phyloP scores from a whole-genome alignment of 2,797 vertebrate genomes.

The Esox lucius region DNA sequence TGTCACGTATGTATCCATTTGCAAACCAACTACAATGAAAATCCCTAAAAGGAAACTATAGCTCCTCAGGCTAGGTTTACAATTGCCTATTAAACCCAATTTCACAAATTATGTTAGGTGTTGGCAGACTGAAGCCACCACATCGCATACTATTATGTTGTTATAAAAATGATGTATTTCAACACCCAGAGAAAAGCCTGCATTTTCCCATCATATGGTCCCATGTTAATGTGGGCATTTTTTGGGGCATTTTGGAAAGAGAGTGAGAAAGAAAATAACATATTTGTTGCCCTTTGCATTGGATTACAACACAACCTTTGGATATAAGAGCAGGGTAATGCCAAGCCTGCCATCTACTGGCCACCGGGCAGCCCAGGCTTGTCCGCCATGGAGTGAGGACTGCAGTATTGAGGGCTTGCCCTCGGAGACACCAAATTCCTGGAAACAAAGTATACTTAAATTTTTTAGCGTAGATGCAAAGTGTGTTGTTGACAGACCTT shows the following conservation, averaged over 20 bases:
- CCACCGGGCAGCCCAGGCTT: background rate
- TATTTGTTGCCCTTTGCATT: background rate
- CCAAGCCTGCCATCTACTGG: constrained; percentile 70
- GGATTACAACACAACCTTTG: background rate
- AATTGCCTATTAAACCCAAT: too few relatives aligned
- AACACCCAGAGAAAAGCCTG: too few relatives aligned
- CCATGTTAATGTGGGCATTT: too few relatives aligned
- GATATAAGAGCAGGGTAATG: constrained; percentile 25
- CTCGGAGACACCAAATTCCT: background rate
- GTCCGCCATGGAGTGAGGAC: background rate
- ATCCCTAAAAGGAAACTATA: background rate
- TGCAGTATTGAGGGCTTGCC: background rate
- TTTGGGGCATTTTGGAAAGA: too few relatives aligned
- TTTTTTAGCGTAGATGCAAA: background rate
- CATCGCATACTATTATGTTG: too few relatives aligned
- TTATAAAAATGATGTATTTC: too few relatives aligned
- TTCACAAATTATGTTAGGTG: too few relatives aligned
- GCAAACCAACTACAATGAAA: background rate
- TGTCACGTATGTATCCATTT: background rate
- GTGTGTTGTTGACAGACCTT: constrained; percentile 8
- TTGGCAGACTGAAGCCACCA: too few relatives aligned
- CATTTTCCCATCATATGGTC: constrained; percentile 13
- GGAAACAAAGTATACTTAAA: background rate
- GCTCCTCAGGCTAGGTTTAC: background rate
- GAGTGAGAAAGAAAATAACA: background rate